Conservation (phyloP, 2,113 vertebrate species). For the Carettochelys insculpta region DNA sequence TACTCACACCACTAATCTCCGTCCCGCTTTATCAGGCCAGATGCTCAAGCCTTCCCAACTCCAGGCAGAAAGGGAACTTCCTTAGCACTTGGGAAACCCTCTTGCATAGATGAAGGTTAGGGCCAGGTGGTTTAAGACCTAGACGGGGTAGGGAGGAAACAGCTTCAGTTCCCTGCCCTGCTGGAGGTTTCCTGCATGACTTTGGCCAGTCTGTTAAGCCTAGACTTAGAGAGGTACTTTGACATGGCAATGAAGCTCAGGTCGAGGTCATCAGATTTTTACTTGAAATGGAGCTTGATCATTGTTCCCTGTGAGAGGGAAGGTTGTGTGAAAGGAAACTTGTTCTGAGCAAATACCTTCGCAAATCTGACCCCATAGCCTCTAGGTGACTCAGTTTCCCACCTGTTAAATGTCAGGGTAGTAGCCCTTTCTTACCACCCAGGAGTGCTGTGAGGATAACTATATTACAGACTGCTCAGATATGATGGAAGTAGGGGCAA, state of each 20-base stretch:
- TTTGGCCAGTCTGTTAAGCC: neutral
- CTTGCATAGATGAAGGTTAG: neutral
- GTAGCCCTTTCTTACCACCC: no score
- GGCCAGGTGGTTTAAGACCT: neutral
- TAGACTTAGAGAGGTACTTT: no score
- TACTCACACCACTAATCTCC: neutral
- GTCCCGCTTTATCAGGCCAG: neutral
- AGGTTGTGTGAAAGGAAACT: constrained; percentile 6
- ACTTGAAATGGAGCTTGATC: constrained; percentile 12
- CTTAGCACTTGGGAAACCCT: neutral
- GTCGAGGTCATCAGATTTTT: constrained; percentile 36
- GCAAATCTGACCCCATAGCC: no score
- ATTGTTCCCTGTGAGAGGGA: neutral
- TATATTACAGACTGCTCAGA: neutral
- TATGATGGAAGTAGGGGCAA: neutral
- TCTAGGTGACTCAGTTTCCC: no score
- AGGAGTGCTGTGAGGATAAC: no score
- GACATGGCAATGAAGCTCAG: neutral
- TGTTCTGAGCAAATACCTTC: neutral
- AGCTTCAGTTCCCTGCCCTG: neutral
- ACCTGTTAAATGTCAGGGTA: no score
- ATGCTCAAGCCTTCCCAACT: neutral
- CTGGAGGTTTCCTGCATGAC: neutral
- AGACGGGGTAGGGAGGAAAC: neutral
- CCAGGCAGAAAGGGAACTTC: neutral